Percentiles rank a stretch among this genome's conserved stretches.
These are phyloP conservation scores for Dichetophora obliterata DNA, from an alignment of 2,888 invertebrate species.

Conservation along the genomic window DNA sequence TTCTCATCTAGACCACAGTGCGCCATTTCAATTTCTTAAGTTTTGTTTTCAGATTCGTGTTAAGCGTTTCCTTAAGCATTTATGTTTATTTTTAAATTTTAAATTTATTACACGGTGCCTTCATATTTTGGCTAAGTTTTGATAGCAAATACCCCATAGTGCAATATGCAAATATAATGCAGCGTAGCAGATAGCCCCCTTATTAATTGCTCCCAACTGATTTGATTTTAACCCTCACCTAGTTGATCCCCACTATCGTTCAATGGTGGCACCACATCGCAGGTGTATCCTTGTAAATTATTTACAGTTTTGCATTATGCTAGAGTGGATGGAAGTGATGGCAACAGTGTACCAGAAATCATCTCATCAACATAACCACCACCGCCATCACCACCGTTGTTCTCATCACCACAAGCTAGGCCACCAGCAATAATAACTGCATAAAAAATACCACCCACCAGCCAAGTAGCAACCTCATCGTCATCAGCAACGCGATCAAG, in stretches of 20 bases:
- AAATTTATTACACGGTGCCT: no score
- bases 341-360: conserved; percentile 52
- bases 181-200: not conserved
- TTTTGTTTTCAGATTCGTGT: no score
- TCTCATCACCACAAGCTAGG: conserved; percentile 35
- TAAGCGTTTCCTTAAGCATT: no score
- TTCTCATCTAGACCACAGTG: no score
- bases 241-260: not conserved
- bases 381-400: no score
- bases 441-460: conserved; percentile 39
- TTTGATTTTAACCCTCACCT: no score
- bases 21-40: no score
- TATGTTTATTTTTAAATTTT: no score
- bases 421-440: conserved; percentile 32
- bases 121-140: no score
- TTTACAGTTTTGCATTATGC: conserved; percentile 52
- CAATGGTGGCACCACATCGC: conserved; percentile 2
- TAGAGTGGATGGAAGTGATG: conserved; percentile 35
- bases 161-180: conserved; percentile 38
- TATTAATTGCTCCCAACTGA: no score
- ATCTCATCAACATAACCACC: conserved; percentile 33
- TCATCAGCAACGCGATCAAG: conserved; percentile 21
- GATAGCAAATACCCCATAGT: no score
- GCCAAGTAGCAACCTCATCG: conserved; percentile 33
- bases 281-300: conserved; percentile 53